These are phyloP conservation scores for Pterostichus madidus DNA, from an alignment of 2,888 invertebrate genomes.

Conservation along the genomic window DNA sequence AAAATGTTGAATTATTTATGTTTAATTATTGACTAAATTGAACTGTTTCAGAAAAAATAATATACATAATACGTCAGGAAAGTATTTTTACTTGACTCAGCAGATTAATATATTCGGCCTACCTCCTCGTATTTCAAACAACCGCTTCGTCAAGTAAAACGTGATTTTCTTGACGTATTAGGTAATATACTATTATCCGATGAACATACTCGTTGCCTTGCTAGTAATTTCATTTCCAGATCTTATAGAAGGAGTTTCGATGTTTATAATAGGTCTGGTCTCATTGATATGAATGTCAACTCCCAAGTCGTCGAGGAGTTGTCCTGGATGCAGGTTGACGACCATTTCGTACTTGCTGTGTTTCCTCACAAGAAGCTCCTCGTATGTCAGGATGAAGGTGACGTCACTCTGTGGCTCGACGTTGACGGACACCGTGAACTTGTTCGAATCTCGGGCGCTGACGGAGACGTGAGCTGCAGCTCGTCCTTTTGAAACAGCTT, in stretches of 20 bases:
- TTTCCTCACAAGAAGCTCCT: conserved; percentile 83
- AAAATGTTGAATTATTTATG: no score
- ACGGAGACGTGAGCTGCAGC: conserved; percentile 82
- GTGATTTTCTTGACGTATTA: no score
- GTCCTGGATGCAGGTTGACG: conserved; percentile 85
- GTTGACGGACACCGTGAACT: conserved; percentile 84
- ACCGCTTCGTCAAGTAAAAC: no score
- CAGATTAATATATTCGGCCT: no score
- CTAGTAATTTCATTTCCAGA: conserved; percentile 81
- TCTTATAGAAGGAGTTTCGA: conserved; percentile 83
- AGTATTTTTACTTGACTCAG: no score
- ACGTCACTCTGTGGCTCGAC: conserved; percentile 82
- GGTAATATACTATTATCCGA: no score
- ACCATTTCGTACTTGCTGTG: conserved; percentile 84
- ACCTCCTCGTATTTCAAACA: no score
- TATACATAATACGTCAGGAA: no score
- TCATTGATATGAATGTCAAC: conserved; percentile 84
- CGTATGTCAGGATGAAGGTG: conserved; percentile 86
- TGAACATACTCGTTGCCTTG: neutral
- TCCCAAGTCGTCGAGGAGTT: conserved; percentile 82
- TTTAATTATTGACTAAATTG: no score
- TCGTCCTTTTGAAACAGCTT: conserved; percentile 81
- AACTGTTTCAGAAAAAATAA: no score
- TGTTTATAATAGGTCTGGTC: conserved; percentile 80
- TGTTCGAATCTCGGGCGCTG: conserved; percentile 85